Evolutionary conservation across 2,888 invertebrate species (phyloP), one percentile per base, ranked within the genome.

Genomic region (Lycophotia porphyrea): DNA sequence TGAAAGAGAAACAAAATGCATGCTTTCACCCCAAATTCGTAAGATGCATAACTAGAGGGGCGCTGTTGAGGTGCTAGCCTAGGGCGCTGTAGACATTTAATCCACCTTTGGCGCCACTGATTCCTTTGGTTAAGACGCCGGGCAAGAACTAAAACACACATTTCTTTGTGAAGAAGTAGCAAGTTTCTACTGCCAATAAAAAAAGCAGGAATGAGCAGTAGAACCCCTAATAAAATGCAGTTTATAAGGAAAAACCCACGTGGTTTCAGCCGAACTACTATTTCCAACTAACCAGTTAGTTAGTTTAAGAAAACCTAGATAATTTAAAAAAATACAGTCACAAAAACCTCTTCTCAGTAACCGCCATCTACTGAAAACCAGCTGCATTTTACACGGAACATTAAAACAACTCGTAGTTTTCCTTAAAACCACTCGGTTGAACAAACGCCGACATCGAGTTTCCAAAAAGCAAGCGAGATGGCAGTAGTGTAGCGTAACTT

Each of bases 401-500:
- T 42, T 47, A 39, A 39, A 21, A 21, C 9, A 31, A 21, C 5
- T 3, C 18, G 52, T 31, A n/a, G n/a, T 47, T 24, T 64, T 9
- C 15, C 15, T n/a, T n/a, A 7, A 21, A 39, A 42, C 39, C 55
- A 63, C 66, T 18, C 18, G 24, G 5, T 21, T 2, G 3, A 69
- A 27, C 47, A 18, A 13, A 27, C 34, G 0, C 13, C 1, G 15
- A 8, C 3, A 24, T 27, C 1, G 0, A n/a, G 42, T 11, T 58
- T 27, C 7, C 8, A 13, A 1, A 4, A 27, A 2, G 5, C 18
- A 9, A 5, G 15, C 39, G 76, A 82, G 84, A 81, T 84, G 82
- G 72, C 84, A 55, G 36, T 36, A 36, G 15, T n/a, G 1, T 24
- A n/a, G 18, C 8, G 44, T 27, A n/a, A 52, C 21, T 58, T 71